Conservation (phyloP, 2,888 invertebrate species). For the Eledona agricola region DNA sequence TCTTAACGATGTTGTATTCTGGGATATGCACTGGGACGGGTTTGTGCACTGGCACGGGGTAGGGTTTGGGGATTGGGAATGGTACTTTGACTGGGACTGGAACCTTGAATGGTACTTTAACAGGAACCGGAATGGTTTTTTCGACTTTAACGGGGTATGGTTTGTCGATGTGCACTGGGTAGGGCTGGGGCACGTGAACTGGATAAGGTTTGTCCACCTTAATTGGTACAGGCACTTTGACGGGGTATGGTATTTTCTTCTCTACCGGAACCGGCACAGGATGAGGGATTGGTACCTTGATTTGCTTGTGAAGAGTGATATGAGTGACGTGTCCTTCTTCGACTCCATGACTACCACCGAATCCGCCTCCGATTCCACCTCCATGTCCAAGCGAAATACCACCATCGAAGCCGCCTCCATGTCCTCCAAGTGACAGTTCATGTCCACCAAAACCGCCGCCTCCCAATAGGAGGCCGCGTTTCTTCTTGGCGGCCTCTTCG, state of each 20-base stretch:
- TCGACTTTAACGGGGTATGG: slow-evolving; percentile 64
- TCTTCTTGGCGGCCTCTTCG: slow-evolving; percentile 46
- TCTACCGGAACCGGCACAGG: slow-evolving; percentile 69
- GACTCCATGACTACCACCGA: slow-evolving; percentile 37
- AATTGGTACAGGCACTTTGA: slow-evolving; percentile 65
- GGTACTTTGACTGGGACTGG: slow-evolving; percentile 49
- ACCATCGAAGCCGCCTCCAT: slow-evolving; percentile 31
- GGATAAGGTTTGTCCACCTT: slow-evolving; percentile 70
- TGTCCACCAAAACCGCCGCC: slow-evolving; percentile 39
- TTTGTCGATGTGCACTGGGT: slow-evolving; percentile 67
- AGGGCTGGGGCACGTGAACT: slow-evolving; percentile 71
- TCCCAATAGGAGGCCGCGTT: slow-evolving; percentile 49
- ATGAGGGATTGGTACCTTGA: slow-evolving; percentile 67
- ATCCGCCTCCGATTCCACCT: slow-evolving; percentile 41
- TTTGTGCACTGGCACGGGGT: slow-evolving; percentile 61
- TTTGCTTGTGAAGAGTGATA: slow-evolving; percentile 71
- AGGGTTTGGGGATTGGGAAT: slow-evolving; percentile 47
- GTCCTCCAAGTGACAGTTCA: slow-evolving; percentile 28
- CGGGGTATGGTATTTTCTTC: slow-evolving; percentile 72
- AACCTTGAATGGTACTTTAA: slow-evolving; percentile 61
- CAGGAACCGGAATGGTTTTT: slow-evolving; percentile 56
- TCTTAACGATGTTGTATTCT: slow-evolving; percentile 65
- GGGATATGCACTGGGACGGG: slow-evolving; percentile 62
- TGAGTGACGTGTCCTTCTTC: slow-evolving; percentile 62
- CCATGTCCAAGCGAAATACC: slow-evolving; percentile 38